A percentile compares a stretch with the other conserved stretches of the same genome.
These are phyloP conservation scores for Zaprionus taronus DNA, from an alignment of 1,140 invertebrate genomes.

Conservation along the genomic window DNA sequence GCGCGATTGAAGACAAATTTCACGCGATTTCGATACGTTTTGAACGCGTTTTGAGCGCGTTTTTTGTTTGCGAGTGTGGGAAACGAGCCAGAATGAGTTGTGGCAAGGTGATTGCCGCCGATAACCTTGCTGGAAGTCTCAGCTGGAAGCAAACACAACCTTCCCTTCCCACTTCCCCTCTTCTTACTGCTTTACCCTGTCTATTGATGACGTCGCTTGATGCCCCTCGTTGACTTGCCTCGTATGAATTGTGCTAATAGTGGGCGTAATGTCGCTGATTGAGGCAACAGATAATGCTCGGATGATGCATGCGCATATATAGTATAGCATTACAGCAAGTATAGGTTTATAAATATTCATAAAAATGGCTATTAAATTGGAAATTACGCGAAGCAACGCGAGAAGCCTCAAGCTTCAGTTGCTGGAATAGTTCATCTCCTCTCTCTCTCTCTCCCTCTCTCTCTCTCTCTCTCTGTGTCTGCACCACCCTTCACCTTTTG, in stretches of 20 bases:
- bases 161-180: neutral
- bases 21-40: neutral
- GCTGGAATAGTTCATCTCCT: neutral
- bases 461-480: neutral
- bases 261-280: neutral
- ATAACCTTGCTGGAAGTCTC: neutral
- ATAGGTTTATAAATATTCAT: neutral
- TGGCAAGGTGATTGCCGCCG: neutral
- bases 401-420: neutral
- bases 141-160: neutral
- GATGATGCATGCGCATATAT: neutral
- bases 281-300: neutral
- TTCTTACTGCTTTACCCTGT: rapidly evolving
- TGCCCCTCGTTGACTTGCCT: neutral
- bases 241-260: neutral
- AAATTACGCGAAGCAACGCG: neutral
- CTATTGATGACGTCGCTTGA: neutral
- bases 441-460: neutral
- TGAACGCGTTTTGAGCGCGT: neutral
- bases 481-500: constrained; percentile 41
- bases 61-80: neutral
- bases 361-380: neutral
- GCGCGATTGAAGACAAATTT: neutral
- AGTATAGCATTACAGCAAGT: constrained; percentile 1
- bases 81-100: neutral